Evolutionary conservation across 2,888 invertebrate species (phyloP), one percentile per base, ranked within the genome.

Genomic region (Emesis castigata): DNA sequence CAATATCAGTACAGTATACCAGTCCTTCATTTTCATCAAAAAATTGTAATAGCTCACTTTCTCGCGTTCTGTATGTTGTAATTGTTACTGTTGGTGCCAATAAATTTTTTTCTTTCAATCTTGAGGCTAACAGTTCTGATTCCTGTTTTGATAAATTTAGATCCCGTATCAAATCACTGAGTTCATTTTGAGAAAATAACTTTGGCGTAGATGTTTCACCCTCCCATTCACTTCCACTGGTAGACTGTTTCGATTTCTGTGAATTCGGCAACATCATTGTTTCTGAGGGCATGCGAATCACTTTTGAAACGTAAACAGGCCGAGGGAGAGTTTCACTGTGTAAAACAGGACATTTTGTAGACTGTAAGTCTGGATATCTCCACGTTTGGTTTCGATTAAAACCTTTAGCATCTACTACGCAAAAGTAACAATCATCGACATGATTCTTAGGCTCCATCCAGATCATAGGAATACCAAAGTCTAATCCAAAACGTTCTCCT

Each of bases 401-500:
- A 34, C 64, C 64, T 65, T 65, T 34, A 14, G 64, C 64, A 31
- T 65, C 64, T 29, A 34, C 64, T 65, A n/a, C 8, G 34, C 34
- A 34, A 65, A 65, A 65, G 31, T 65, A 65, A 31, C 64, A 65
- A 65, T 65, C 64, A 34, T 34, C 53, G 9, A 56, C 0, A 56
- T 56, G 53, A 56, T 56, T 65, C 31, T 31, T 34, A 65, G 74
- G 44, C 69, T 75, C 69, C 69, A 75, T 75, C 69, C 69, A 75
- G 62, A 75, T 75, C 74, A 75, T 75, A 61, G 74, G 69, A 44
- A 75, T 69, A 69, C 69, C 69, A 69, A 69, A 75, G 18, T 62
- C 48, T 56, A 69, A 69, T 62, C 31, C 44, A 64, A 18, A 62
- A 69, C 69, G 69, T 69, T 53, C 44, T 29, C 53, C 69, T 44